Base-by-base conservation (phyloP, 2,888 invertebrate genomes). In the Parnassius apollo region DNA sequence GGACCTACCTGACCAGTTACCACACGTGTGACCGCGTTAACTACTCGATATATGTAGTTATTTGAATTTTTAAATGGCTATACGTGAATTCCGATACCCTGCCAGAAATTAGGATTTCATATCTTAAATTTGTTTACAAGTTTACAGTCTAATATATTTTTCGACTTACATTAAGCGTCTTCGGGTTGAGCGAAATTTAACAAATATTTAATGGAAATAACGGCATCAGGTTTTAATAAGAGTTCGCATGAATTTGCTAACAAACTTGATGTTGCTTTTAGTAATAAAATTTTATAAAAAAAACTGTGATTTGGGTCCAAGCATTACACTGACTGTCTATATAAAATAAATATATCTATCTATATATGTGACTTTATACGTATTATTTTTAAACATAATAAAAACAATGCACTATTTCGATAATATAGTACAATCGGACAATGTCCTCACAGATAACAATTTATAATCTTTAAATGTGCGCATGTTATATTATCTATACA, bases 1-100 rank as follows among this genome's bases (percentile, higher is more conserved):
- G 49, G 62, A 52, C 62, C 62, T 48, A 62, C 57, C 62, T 62
- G 57, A 62, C 62, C 57, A 53, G 53, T 62, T 42, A 42, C 49
- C 25, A 48, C 42, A 57, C 46, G 57, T 57, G 42, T 25, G 46
- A 22, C 25, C 60, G 54, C 35, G 49, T 48, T 55, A 60, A 60
- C 54, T 52, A 35, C 42, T 12, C 57, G 48, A 48, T 46, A 45
- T 62, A 53, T 49, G 52, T 53, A 58, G 50, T 60, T 57, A 57
- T 59, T 62, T 57, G 53, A 52, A 57, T 51, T 56, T 50, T 57
- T 52, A 18, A 52, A 61, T 9, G 35, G 18, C 54, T 42, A 49
- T 45, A 18, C 45, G 51, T 44, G 42, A 61, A 56, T 61, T 51
- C 61, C 61, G 35, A 51, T n/a, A 13, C 42, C 55, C 44, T 12